Base-by-base conservation (phyloP, 2,888 invertebrate genomes). In the Drosophila antonietae region DNA sequence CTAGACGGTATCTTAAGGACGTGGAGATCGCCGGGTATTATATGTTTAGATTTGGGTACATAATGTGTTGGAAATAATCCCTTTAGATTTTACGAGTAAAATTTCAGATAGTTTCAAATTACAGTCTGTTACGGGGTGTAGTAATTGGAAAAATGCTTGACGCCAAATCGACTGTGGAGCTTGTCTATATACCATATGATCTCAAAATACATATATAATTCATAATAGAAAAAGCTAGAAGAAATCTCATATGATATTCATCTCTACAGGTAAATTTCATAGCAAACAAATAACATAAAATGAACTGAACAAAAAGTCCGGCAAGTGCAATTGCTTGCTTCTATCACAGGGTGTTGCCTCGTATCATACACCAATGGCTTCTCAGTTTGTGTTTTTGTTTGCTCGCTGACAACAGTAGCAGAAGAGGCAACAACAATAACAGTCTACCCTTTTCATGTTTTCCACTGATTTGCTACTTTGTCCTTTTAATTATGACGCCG, bases 401-500 rank as follows among this genome's bases (percentile, higher is more conserved):
- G 56, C 33, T 18, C 28, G 15, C 56, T 28, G 58, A n/a, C 49
- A 65, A 55, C 64, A 55, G 41, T 31, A 33, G 18, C 18, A 31
- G 49, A 52, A 35, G 20, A 6, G 7, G 20, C 20, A 58, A 37
- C 59, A 52, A 51, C 39, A 65, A 59, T 23, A 63, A 18, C 39
- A 56, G 39, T 56, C 33, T 51, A 72, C 81, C 81, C 65, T 71
- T 84, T 83, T 87, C 66, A 74, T 83, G 84, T 81, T 81, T 75
- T 81, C 69, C 63, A 69, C 81, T 81, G 88, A 89, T 87, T 89
- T 87, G 89, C 74, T 75, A 87, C 88, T 83, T 87, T 87, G 88
- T 87, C 88, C 84, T 89, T 89, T 84, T 84, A 89, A 89, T 84
- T 84, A 84, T 84, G 81, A 81, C 69, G 75, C 81, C 79, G 75